Percentiles rank a stretch among this genome's conserved stretches.
These are phyloP conservation scores for Haplotaxodon microlepis DNA, from an alignment of 2,113 vertebrate species.

Conservation along the genomic window DNA sequence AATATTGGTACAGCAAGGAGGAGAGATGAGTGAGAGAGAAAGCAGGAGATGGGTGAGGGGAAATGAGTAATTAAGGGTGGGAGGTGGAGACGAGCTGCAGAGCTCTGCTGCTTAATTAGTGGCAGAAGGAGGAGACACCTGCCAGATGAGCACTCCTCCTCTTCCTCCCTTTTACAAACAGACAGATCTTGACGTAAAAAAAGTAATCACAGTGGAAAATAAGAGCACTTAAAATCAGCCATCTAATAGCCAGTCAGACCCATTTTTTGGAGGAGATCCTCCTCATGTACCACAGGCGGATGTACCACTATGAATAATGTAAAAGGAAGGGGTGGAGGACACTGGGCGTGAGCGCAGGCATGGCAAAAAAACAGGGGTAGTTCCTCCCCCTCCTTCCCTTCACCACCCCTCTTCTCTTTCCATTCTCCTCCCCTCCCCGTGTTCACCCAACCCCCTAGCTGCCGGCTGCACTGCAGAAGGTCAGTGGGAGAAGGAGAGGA, in stretches of 20 bases:
- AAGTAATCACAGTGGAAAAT: background rate
- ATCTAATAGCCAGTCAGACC: background rate
- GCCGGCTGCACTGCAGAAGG: slow-evolving; percentile 62
- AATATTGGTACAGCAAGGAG: background rate
- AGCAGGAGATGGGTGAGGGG: background rate
- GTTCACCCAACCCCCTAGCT: slow-evolving; percentile 53
- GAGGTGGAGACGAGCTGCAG: slow-evolving; percentile 27
- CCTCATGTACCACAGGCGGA: slow-evolving; percentile 18
- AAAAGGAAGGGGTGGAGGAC: slow-evolving; percentile 52
- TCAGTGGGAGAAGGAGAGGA: slow-evolving; percentile 45
- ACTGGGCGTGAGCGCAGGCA: slow-evolving; percentile 28
- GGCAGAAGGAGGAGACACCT: slow-evolving; percentile 34
- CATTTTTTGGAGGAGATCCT: background rate
- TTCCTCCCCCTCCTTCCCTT: slow-evolving; percentile 14
- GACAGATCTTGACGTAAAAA: background rate
- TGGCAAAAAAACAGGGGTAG: background rate
- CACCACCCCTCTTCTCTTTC: slow-evolving; percentile 28
- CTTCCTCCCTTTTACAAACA: background rate
- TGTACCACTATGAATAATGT: slow-evolving; percentile 66
- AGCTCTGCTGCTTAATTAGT: slow-evolving; percentile 36
- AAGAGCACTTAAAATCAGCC: slow-evolving; percentile 7
- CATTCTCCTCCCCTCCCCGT: slow-evolving; percentile 48
- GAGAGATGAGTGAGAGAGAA: background rate
- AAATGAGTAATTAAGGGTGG: slow-evolving; percentile 13
- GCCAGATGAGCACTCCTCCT: slow-evolving; percentile 1